These are phyloP conservation scores for Aphodius sticticus DNA, from an alignment of 2,888 invertebrate genomes.

Conservation along the genomic window DNA sequence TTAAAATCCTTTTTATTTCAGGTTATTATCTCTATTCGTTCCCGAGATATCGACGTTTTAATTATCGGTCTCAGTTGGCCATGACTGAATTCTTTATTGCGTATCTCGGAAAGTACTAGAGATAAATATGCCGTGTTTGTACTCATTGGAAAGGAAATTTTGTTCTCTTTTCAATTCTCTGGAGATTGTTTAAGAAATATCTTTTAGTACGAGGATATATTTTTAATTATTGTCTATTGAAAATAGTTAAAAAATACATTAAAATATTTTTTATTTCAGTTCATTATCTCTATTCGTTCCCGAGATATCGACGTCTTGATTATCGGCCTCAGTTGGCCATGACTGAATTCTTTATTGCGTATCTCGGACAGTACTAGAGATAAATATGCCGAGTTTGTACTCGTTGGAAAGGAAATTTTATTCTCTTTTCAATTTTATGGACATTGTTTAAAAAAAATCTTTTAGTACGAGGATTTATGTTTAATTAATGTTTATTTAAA, in stretches of 20 bases:
- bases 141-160: background rate
- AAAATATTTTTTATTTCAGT: no score
- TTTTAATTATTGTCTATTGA: no score
- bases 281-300: no score
- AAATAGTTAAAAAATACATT: background rate
- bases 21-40: background rate
- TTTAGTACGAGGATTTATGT: no score
- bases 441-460: background rate
- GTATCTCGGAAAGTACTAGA: background rate
- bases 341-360: no score
- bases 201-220: no score
- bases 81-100: background rate
- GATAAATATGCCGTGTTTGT: conserved; percentile 11
- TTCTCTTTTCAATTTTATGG: background rate
- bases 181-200: background rate
- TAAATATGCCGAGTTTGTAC: background rate
- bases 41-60: background rate
- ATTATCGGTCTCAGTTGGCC: background rate
- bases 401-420: background rate
- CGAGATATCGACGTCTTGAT: no score
- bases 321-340: no score
- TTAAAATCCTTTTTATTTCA: background rate
- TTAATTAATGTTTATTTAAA: no score
- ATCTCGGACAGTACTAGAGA: no score
- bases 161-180: background rate